Base-by-base conservation (phyloP, 2,113 vertebrate genomes). In the Silurus meridionalis region DNA sequence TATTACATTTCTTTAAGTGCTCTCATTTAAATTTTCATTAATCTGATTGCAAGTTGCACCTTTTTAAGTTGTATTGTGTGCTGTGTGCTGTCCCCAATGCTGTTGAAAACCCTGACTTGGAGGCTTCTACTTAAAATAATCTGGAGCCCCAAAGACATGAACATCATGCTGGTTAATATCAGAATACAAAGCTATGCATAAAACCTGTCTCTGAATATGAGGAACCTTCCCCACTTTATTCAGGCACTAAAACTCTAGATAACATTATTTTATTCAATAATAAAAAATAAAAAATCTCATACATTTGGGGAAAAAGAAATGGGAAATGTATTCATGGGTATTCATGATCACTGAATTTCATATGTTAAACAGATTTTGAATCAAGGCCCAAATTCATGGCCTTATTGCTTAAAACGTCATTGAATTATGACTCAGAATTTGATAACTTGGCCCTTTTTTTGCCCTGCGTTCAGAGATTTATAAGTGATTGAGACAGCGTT, bases 401-500 rank as follows among this genome's bases (percentile, higher is more conserved):
- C 23, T 52, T 28, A 79, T 85, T 75, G 72, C 85, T 21, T 60
- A 57, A 28, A 81, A 57, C 61, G 48, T 48, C 80, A 52, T 63
- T 48, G 69, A 85, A 55, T 78, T 80, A 61, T 69, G 53, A 37
- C 79, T 86, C 46, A 77, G 57, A 52, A 66, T 67, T 23, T 78
- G 67, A 74, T 79, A 82, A 78, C 25, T 14, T 69, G 4, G 23
- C 66, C n/a, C 78, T 69, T 63, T 83, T 78, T 79, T n/a, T 48
- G 58, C 23, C 53, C 53, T 9, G 53, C 57, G 37, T 23, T 92
- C 92, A 94, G 95, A 96, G 95, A 96, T 96, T 96, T 95, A 96
- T 95, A 95, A 94, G 94, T 95, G 95, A 95, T 96, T 96, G 95
- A 95, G 94, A 95, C 95, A 93, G 94, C 95, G 95, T 95, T 95